Evolutionary conservation across 2,113 vertebrate genomes (phyloP), one percentile per base, ranked within the genome.

Genomic region (Maccullochella peelii): DNA sequence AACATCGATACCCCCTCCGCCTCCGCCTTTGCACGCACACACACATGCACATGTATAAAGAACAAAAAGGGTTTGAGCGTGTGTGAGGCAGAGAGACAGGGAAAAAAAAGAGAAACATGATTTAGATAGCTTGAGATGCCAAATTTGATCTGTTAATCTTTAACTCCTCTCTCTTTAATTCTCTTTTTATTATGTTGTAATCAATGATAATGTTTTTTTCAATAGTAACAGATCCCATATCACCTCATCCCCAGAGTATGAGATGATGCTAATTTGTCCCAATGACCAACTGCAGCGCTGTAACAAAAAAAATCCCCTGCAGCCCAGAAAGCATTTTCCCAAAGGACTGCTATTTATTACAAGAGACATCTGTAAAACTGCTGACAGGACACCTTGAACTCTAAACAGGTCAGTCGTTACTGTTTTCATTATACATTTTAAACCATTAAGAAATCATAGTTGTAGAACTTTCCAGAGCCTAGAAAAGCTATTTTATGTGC

Each of bases 121-220:
- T 65, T 69, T 27, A 6, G 27, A 71, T 57, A 55, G 9, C 61
- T 58, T 66, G 27, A 66, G 38, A 61, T 52, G 49, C 54, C 50
- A 73, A n/a, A 65, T 8, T 62, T 11, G 27, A 76, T 62, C 30
- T 80, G 27, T 84, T 85, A 21, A 79, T 75, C 55, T 83, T 72
- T 70, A 71, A 42, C 68, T 85, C 8, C 3, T 30, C 3, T 49
- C 21, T 50, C 61, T 44, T 47, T 63, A 15, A 25, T 55, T 72
- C 23, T 7, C 3, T 47, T 62, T 42, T 61, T 21, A 50, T 50
- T 27, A 8, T 42, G 7, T 69, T 42, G 30, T 20, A 21, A 40
- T 25, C 27, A 73, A 68, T 30, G 8, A 27, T 27, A 27, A 8
- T 68, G 44, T 58, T 25, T 62, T 40, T 38, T 7, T 62, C 2